These are phyloP conservation scores for Lycaena phlaeas DNA, from an alignment of 2,888 invertebrate genomes.

Conservation along the genomic window DNA sequence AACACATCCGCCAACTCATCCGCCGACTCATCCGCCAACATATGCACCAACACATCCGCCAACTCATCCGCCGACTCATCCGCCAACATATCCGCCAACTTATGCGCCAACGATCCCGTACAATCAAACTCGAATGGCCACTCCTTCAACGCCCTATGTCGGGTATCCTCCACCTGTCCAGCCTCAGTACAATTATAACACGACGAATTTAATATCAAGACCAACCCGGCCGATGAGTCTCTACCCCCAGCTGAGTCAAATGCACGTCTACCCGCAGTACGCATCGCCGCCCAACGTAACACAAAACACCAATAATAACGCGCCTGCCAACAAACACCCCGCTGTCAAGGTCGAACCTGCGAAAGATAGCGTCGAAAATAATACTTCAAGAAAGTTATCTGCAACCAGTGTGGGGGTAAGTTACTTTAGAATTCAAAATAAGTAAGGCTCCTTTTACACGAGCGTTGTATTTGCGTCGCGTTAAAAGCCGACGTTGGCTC, in stretches of 20 bases:
- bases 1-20: conserved; percentile 27
- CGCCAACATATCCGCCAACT: conserved; percentile 16
- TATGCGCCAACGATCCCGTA: conserved; percentile 44
- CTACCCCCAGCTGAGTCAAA: conserved; percentile 47
- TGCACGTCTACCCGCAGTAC: conserved; percentile 39
- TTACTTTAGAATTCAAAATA: too few species aligned
- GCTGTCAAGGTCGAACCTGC: conserved; percentile 34
- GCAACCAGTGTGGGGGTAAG: conserved; percentile 47
- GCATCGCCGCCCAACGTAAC: conserved; percentile 19
- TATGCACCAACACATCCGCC: conserved; percentile 36
- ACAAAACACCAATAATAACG: conserved; percentile 25
- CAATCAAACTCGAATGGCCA: conserved; percentile 52
- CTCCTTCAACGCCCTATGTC: conserved; percentile 43
- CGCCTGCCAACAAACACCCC: conserved; percentile 24
- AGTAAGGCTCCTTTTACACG: too few species aligned
- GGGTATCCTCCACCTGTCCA: conserved; percentile 32
- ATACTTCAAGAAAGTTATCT: conserved; percentile 40
- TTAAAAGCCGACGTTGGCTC: too few species aligned
- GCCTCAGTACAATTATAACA: conserved; percentile 44
- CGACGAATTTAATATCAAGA: conserved; percentile 56
- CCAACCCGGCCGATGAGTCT: conserved; percentile 39
- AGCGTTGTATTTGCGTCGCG: too few species aligned
- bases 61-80: conserved; percentile 26
- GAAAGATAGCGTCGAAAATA: conserved; percentile 37
- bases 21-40: too few species aligned